Evolutionary conservation across 2,113 vertebrate genomes (phyloP), one percentile per base, ranked within the genome.

Genomic region (Indri indri): DNA sequence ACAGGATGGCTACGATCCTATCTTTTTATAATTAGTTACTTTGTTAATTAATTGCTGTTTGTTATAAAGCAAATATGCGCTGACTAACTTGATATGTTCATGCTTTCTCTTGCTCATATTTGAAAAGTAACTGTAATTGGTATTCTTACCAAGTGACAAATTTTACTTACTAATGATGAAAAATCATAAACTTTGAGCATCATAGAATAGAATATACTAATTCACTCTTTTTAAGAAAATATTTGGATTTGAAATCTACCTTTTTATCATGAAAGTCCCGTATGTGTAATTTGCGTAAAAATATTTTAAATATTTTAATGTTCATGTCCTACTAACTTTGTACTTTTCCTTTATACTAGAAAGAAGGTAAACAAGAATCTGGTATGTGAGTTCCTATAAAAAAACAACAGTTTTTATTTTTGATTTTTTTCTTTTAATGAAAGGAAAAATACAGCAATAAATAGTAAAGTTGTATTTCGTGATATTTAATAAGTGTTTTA

Each of bases 331-430:
- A 82, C 66, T 96, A 95, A 84, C 71, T 95, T 79, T 87, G 0
- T 59, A 40, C n/a, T 94, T 96, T 96, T 94, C 22, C 76, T 95
- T 95, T 81, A 86, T 27, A 82, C 40, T 79, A 89, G 70, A 94
- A 95, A 93, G 61, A 89, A 63, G 12, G 59, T 92, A 93, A 97
- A 94, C n/a, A 74, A 88, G 71, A 91, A 45, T 85, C 59, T 79
- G 23, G 71, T 68, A 57, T 91, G 37, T 83, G n/a, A 32, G n/a
- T 96, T 88, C 30, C 85, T 91, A 22, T 70, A 73, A 94, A 89
- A 86, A 68, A 22, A 42, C 12, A 88, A 57, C 25, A 68, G 23
- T 30, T 70, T 87, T 50, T 32, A n/a, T 17, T 47, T 81, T 71
- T 2, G 5, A 61, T 73, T 87, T 34, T 73, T 88, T 79, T 16